phyloP scores from a whole-genome alignment of 2,113 vertebrate genomes.

The Leiothrix lutea region DNA sequence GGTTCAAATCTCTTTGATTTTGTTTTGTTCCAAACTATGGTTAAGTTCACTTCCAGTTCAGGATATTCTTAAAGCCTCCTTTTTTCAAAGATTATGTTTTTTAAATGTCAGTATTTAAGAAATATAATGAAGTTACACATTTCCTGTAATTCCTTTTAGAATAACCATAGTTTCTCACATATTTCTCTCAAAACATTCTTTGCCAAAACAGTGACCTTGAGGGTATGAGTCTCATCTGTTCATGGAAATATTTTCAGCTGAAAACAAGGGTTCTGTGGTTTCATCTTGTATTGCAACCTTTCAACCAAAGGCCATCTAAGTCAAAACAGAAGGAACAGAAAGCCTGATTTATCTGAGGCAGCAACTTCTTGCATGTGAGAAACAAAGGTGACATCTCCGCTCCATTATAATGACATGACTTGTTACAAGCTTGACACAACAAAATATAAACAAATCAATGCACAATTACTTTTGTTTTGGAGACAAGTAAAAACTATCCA shows the following conservation, averaged over 20 bases:
- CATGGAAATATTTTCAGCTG: neutral
- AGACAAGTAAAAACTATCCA: neutral
- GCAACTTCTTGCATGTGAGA: neutral
- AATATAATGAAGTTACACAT: neutral
- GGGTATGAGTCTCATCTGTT: neutral
- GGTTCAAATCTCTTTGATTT: constrained; percentile 39
- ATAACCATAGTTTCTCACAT: neutral
- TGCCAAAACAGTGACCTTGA: neutral
- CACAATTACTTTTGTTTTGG: neutral
- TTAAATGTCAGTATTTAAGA: constrained; percentile 42
- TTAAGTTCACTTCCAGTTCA: constrained; percentile 5
- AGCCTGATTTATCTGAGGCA: neutral
- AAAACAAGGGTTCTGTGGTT: neutral
- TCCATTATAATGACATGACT: neutral
- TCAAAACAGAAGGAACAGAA: neutral
- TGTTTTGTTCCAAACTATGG: constrained; percentile 47
- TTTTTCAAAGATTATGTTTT: neutral
- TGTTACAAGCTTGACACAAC: neutral
- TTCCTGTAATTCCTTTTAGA: constrained; percentile 7
- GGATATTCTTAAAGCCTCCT: constrained; percentile 28
- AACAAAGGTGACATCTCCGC: neutral
- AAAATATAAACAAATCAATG: neutral
- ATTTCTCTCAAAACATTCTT: neutral
- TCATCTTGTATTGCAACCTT: neutral
- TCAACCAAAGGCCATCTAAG: neutral